phyloP scores from a whole-genome alignment of 2,113 vertebrate genomes.

The Chlorodrepanis virens region DNA sequence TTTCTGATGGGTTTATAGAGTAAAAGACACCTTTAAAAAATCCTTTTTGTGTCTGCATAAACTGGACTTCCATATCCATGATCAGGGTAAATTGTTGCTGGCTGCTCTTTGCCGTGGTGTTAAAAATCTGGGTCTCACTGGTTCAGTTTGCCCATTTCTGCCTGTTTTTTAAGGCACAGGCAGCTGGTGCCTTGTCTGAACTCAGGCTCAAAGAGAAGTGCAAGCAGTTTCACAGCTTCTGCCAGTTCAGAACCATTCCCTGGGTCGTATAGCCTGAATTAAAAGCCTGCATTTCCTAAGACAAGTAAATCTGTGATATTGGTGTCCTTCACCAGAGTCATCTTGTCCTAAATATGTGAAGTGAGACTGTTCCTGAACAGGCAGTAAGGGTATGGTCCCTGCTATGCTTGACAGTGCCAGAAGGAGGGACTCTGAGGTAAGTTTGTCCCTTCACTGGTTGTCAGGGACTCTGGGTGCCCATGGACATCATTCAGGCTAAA shows the following conservation, averaged over 20 bases:
- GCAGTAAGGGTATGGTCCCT: not conserved
- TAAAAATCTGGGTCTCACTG: not conserved
- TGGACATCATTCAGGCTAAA: fast-evolving
- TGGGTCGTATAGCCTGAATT: fast-evolving
- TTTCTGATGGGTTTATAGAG: not conserved
- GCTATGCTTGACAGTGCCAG: not conserved
- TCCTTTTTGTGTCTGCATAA: fast-evolving
- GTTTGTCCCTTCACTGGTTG: not conserved
- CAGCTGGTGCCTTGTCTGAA: not conserved
- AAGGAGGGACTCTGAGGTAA: not conserved
- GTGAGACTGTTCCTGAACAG: not conserved
- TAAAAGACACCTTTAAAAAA: not conserved
- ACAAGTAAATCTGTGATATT: not conserved
- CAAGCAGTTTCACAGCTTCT: not conserved
- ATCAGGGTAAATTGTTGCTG: not conserved
- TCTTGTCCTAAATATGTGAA: not conserved
- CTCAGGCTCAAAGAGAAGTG: not conserved
- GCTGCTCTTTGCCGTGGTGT: not conserved
- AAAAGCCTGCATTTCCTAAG: not conserved
- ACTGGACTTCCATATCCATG: fast-evolving
- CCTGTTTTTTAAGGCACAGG: fast-evolving
- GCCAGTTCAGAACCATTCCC: not conserved
- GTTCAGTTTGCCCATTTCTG: not conserved
- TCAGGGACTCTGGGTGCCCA: not conserved
- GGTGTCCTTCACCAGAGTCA: too few species aligned